phyloP scores from a whole-genome alignment of 2,797 vertebrate genomes.

The Chiloscyllium punctatum region DNA sequence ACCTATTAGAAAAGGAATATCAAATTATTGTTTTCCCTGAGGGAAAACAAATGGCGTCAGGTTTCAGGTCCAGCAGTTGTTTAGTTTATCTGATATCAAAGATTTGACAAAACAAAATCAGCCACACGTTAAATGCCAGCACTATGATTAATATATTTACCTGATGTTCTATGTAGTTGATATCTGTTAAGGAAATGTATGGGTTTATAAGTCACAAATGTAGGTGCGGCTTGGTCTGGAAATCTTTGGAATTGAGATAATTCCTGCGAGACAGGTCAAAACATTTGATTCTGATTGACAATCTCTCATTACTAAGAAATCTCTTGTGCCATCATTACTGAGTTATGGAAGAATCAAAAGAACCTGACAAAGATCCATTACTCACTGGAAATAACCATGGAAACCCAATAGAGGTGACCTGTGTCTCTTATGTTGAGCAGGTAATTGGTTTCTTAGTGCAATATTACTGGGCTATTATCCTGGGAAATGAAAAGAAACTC shows the following conservation, averaged over 20 bases:
- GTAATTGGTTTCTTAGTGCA: constrained; percentile 25
- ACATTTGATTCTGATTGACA: constrained; percentile 25
- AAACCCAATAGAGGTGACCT: background rate
- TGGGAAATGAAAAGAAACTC: constrained; percentile 12
- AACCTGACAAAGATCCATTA: constrained; percentile 1
- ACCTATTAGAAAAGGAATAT: background rate
- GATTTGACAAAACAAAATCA: background rate
- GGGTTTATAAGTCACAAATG: background rate
- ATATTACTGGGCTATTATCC: background rate
- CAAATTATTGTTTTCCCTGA: background rate
- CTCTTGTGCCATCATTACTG: background rate
- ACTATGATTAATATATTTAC: background rate
- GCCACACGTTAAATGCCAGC: background rate
- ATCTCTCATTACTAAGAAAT: background rate
- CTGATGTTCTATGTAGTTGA: background rate
- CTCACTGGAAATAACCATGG: background rate
- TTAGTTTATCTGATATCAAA: background rate
- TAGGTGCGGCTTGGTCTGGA: background rate
- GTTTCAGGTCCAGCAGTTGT: no score
- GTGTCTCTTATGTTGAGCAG: background rate
- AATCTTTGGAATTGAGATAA: no score
- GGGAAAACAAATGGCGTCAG: background rate
- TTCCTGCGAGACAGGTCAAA: background rate
- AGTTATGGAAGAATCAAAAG: constrained; percentile 19
- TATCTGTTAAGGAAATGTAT: background rate